Evolutionary conservation across 2,113 vertebrate species (phyloP), one percentile per base, ranked within the genome.

Genomic region (Misgurnus anguillicaudatus): DNA sequence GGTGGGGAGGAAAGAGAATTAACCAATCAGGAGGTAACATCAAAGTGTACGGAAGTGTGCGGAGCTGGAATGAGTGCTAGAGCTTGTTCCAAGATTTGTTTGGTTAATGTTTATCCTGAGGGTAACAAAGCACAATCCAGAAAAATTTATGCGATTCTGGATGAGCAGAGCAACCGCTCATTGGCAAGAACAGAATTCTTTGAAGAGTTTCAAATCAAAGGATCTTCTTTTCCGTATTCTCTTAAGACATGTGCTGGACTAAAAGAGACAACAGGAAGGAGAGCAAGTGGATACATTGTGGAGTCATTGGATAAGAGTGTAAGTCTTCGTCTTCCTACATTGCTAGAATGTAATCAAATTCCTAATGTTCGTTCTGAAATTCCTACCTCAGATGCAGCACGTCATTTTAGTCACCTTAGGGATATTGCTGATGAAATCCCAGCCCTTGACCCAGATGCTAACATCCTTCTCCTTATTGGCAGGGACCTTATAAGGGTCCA

Each of bases 181-280:
- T 11, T 61, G 10, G 58, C 21, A 24, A 31, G 58, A 61, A 24
- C 21, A 31, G 21, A 61, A 61, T 61, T 61, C 58, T 61, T 61
- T 61, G 19, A 61, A 11, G 21, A 24, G 19, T 61, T 61, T 24
- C 4, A 61, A 24, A 61, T 61, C 58, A 14, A 61, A 61, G 10
- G 58, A 31, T 31, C 58, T 61, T 61, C 58, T 13, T 61, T 61
- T 61, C 58, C 21, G 2, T 61, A 61, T 13, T 61, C 58, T 24
- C 39, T 65, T 4, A 14, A 47, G 1, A 76, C 61, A 16, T 76
- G 61, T 63, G 58, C 74, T 64, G 60, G 74, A 13, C 9, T 76
- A 8, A 76, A 42, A 42, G 21, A 53, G 42, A 65, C 39, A 17
- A 3, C 74, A 48, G 74, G 74, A 17, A 38, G 60, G 42, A 76